Percentiles rank a stretch among this genome's conserved stretches.
Conservation (phyloP, 2,888 invertebrate species). For the Troides oblongomaculatus region DNA sequence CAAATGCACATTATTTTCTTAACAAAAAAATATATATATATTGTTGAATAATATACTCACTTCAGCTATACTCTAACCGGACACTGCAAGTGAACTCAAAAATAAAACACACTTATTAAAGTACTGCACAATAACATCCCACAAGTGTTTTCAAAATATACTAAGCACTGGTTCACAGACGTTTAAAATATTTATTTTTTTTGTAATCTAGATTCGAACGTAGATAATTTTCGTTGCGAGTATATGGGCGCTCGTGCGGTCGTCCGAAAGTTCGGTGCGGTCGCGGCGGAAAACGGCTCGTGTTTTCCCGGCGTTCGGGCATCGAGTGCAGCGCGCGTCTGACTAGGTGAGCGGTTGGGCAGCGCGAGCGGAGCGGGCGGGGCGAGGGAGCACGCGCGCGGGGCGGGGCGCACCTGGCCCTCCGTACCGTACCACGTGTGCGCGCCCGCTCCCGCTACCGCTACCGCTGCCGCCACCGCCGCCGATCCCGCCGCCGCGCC, state of each 20-base stretch:
- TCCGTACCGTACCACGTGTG: conserved; percentile 54
- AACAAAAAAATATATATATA: conserved; percentile 31
- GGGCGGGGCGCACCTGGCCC: conserved; percentile 76
- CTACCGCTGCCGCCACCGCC: too few relatives aligned
- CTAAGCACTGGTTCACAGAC: conserved; percentile 47
- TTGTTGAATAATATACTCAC: conserved; percentile 57
- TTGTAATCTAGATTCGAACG: conserved; percentile 31
- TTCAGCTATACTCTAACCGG: conserved; percentile 50
- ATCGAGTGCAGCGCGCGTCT: conserved; percentile 76
- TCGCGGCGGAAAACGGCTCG: conserved; percentile 74
- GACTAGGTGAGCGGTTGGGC: conserved; percentile 62
- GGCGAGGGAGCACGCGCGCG: conserved; percentile 43
- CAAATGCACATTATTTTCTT: conserved; percentile 52
- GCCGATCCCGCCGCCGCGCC: too few relatives aligned
- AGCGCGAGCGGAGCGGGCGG: conserved; percentile 42
- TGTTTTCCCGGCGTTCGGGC: conserved; percentile 78
- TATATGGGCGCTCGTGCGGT: conserved; percentile 37
- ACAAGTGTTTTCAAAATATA: conserved; percentile 53
- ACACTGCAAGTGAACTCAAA: conserved; percentile 37
- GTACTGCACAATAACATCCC: conserved; percentile 63
- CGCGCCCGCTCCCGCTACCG: conserved; percentile 38
- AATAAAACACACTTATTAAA: conserved; percentile 45
- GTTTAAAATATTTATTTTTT: conserved; percentile 26
- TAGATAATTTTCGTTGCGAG: conserved; percentile 42
- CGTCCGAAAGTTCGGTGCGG: conserved; percentile 60